Evolutionary conservation across 2,797 vertebrate genomes (phyloP).

Genomic region (Poeciliopsis infans): DNA sequence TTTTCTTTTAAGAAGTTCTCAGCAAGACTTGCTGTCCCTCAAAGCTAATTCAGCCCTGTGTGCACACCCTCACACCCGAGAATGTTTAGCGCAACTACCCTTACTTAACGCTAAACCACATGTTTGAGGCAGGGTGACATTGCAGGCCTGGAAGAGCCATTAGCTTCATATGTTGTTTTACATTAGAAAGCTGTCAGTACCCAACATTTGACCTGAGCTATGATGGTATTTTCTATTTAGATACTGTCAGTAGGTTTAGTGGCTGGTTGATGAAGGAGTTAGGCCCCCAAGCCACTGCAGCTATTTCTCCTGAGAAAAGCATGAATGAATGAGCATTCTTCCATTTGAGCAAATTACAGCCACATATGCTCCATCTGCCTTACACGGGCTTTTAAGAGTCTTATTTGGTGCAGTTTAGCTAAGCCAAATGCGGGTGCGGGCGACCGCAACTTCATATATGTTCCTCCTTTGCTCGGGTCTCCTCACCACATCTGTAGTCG

Average conservation of each 20-base stretch:
- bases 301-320: conserved; percentile 32
- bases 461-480: conserved; percentile 48
- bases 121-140: conserved; percentile 51
- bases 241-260: conserved; percentile 50
- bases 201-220: conserved; percentile 51
- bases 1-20: conserved; percentile 25
- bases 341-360: conserved; percentile 37
- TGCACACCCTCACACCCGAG: conserved; percentile 29
- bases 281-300: conserved; percentile 36
- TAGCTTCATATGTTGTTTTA: conserved; percentile 52
- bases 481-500: conserved; percentile 56
- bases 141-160: conserved; percentile 61
- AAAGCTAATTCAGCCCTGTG: conserved; percentile 24
- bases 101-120: conserved; percentile 63
- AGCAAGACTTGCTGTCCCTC: conserved; percentile 22
- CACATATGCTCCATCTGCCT: conserved; percentile 46
- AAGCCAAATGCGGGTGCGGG: conserved; percentile 40
- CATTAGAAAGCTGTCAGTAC: conserved; percentile 57
- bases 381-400: conserved; percentile 34
- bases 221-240: conserved; percentile 57
- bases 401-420: conserved; percentile 41
- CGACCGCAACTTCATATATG: conserved; percentile 43
- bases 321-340: conserved; percentile 19
- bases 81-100: conserved; percentile 51
- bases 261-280: conserved; percentile 57